Conservation (phyloP, 2,888 invertebrate species). For the Platynereis dumerilii region DNA sequence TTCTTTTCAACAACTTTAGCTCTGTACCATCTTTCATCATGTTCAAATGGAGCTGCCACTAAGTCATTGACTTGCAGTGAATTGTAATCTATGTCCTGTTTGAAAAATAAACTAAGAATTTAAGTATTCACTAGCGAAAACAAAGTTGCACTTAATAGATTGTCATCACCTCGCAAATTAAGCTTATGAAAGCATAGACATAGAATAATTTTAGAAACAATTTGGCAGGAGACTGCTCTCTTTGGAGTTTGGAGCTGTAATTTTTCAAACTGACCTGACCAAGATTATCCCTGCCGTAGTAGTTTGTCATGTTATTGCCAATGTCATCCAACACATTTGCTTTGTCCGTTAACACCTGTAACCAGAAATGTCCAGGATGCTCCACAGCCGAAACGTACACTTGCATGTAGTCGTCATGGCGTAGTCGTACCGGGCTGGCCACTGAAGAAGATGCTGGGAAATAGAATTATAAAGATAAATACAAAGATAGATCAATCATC, state of each 20-base stretch:
- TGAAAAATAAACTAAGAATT: too few species aligned
- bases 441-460: background rate
- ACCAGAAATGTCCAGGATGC: conserved; percentile 82
- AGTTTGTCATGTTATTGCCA: conserved; percentile 82
- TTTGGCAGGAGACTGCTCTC: too few species aligned
- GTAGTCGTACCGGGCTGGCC: conserved; percentile 10
- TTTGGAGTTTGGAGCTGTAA: too few species aligned
- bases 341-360: conserved; percentile 77
- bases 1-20: conserved; percentile 46
- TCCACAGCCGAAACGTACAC: conserved; percentile 87
- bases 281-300: conserved; percentile 67
- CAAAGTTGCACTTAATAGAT: too few species aligned
- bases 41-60: conserved; percentile 53
- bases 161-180: too few species aligned
- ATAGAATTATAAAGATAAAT: too few species aligned
- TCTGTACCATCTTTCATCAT: conserved; percentile 49
- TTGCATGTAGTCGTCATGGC: conserved; percentile 67
- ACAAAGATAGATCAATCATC: too few species aligned
- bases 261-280: too few species aligned
- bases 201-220: too few species aligned
- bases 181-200: too few species aligned
- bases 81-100: too few species aligned
- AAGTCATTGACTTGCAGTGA: conserved; percentile 44
- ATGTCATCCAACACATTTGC: conserved; percentile 80
- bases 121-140: too few species aligned